A percentile compares a stretch with the other conserved stretches of the same genome.
Evolutionary conservation across 1,140 invertebrate species (phyloP).

Genomic region (Caerostris extrusa): DNA sequence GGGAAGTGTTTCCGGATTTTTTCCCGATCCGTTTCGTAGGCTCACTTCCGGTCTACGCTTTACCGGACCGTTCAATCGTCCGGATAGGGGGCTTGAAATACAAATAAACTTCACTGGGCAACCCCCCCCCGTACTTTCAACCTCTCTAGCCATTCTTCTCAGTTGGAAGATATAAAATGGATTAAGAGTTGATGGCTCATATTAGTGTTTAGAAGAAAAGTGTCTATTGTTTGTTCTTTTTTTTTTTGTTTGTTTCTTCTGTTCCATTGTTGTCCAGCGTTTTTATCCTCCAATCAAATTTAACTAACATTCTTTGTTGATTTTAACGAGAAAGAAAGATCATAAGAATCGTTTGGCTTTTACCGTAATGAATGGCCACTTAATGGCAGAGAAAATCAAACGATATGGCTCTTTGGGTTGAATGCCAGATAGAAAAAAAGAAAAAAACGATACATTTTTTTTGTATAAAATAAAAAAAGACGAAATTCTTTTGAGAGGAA

Average conservation of each 20-base stretch:
- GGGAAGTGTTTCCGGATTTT: conserved; percentile 67
- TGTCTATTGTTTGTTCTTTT: background rate
- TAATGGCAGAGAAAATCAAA: conserved; percentile 20
- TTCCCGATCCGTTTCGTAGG: conserved; percentile 47
- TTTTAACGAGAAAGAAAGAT: background rate
- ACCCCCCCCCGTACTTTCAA: background rate
- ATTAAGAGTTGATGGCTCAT: conserved; percentile 45
- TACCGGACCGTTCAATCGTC: conserved; percentile 49
- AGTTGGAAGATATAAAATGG: conserved; percentile 43
- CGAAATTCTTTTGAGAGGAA: too few species aligned
- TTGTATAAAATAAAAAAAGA: too few species aligned
- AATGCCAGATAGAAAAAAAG: background rate
- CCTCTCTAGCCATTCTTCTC: background rate
- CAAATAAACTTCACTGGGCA: conserved; percentile 38
- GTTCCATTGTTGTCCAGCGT: background rate
- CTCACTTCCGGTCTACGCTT: conserved; percentile 55
- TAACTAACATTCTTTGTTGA: conserved; percentile 30
- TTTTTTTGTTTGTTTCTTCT: background rate
- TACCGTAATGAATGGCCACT: conserved; percentile 34
- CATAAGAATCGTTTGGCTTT: conserved; percentile 40
- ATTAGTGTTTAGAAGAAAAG: background rate
- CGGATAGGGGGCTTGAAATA: conserved; percentile 41
- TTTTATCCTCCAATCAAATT: conserved; percentile 1
- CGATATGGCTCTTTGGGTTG: background rate
- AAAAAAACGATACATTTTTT: too few species aligned